Conservation (phyloP, 1,140 invertebrate species). For the Zaprionus nigranus region DNA sequence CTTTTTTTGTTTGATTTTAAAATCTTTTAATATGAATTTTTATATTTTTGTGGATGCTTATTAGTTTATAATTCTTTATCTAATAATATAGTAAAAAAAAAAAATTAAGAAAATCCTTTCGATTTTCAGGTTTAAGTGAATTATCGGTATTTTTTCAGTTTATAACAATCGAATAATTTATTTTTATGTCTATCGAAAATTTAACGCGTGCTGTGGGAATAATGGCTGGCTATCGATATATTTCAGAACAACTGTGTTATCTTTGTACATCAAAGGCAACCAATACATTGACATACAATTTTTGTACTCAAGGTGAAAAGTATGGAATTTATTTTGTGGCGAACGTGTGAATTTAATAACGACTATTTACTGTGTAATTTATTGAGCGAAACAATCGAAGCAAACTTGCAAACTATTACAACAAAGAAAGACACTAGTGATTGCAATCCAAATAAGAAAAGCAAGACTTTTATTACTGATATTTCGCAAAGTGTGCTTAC, state of each 20-base stretch:
- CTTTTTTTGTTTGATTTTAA: no score
- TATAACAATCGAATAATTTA: not conserved
- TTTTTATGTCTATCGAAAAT: not conserved
- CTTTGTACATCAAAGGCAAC: conserved; percentile 20
- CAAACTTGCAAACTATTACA: conserved; percentile 8
- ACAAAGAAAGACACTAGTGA: conserved; percentile 34
- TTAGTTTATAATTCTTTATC: no score
- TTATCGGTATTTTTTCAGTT: not conserved
- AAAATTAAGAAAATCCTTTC: no score
- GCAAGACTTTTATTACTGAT: conserved; percentile 32
- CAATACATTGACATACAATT: conserved; percentile 43
- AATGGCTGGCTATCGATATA: conserved; percentile 12
- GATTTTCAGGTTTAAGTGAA: no score
- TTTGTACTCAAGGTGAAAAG: conserved; percentile 67
- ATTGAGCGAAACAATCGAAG: conserved; percentile 28
- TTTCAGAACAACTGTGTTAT: conserved; percentile 6
- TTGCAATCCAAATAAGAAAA: conserved; percentile 5
- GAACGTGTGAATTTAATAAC: conserved; percentile 64
- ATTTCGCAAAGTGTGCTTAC: conserved; percentile 62
- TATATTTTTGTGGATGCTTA: no score
- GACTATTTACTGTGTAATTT: conserved; percentile 53
- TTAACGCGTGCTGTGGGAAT: not conserved
- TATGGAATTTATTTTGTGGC: conserved; percentile 72
- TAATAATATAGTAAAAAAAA: no score
- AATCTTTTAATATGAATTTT: no score